Evolutionary conservation across 2,113 vertebrate genomes (phyloP).

Genomic region (Mus musculus): GRCm39 chr2:149869001-149869500

Average conservation of each 20-base stretch:
- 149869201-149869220: slow-evolving; percentile 42
- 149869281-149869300: slow-evolving; percentile 73
- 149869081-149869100: slow-evolving; percentile 67
- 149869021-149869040: slow-evolving; percentile 86
- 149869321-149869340: slow-evolving; percentile 80
- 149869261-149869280: slow-evolving; percentile 40
- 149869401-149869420: neutral
- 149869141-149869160: neutral
- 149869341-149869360: slow-evolving; percentile 75
- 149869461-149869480: slow-evolving; percentile 65
- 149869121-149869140: neutral
- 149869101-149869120: slow-evolving; percentile 60
- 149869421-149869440: neutral
- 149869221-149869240: slow-evolving; percentile 6
- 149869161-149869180: neutral
- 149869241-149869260: slow-evolving; percentile 27
- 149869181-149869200: slow-evolving; percentile 31
- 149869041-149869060: slow-evolving; percentile 74
- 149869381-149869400: neutral
- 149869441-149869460: neutral
- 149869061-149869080: slow-evolving; percentile 53
- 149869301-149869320: slow-evolving; percentile 80
- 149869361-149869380: slow-evolving; percentile 11
- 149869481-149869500: slow-evolving; percentile 57
- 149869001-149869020: slow-evolving; percentile 85